Evolutionary conservation across 2,113 vertebrate species (phyloP), one percentile per base, ranked within the genome.

Genomic region (Brienomyrus longianalis): DNA sequence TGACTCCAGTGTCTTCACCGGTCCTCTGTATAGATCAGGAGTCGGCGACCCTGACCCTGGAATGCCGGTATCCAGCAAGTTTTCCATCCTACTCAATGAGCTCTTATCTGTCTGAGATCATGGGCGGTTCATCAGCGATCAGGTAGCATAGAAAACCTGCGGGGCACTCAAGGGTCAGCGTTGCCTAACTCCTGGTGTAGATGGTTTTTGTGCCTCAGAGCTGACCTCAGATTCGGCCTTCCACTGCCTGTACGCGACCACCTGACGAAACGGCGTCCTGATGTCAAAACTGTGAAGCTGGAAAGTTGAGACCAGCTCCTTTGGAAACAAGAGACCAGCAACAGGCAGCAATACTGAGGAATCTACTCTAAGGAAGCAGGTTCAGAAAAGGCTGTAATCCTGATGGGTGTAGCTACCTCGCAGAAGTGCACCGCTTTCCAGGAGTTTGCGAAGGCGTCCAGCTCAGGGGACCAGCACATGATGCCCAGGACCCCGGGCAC

Each of bases 201-300:
- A n/a, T 51, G 11, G 23, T 51, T 86, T 51, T 48, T 19, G 17
- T 27, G 17, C 21, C 15, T 35, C 85, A 35, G 23, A 85, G 17
- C 85, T 35, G 11, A 95, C 95, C 94, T 95, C 95, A 74, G 94
- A 95, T 35, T 95, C 94, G 0, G 93, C 90, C 31, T 95, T 95
- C 94, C 95, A 95, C 89, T 95, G 94, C 70, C 94, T 93, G 92
- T 95, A 95, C 74, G 92, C 92, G 91, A 95, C 92, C 90, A 95
- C 92, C 91, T 95, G 95, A 21, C 94, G 93, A 91, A 95, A 94
- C 1, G 95, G 94, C 2, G 95, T 94, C 93, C 94, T 90, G 91
- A 95, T 93, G 91, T 95, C 95, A 90, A 95, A 95, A 88, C 92
- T 93, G 92, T 95, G 95, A 43, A 95, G 91, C 91, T 95, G 94